Base-by-base conservation (phyloP, 2,888 invertebrate genomes). In the Polydrusus tereticollis region DNA sequence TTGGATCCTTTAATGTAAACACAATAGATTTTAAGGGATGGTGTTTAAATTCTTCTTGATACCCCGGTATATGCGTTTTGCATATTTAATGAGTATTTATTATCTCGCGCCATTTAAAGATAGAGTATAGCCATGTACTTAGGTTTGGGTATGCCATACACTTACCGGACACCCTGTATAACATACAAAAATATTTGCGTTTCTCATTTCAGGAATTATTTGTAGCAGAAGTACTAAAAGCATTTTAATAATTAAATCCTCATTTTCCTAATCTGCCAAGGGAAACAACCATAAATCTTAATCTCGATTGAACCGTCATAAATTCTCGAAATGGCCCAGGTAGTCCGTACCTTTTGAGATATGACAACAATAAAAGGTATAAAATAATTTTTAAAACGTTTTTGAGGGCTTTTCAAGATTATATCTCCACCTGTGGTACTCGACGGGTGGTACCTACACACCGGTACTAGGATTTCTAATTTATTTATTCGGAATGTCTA, bases 321-420 rank as follows among this genome's bases (percentile, higher is more conserved):
- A 63, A 50, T 63, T 63, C 36, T 50, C 33, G 20, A 63, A 50
- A 50, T 33, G 63, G 12, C 18, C n/a, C 63, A 63, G 63, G 63
- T 63, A 63, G 63, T 63, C 14, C 50, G 4, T 6, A 6, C 29
- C 26, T n/a, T 50, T 29, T 29, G 52, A 52, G 29, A 52, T 52
- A 52, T 52, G 26, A 52, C n/a, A 5, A 52, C 52, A 52, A 52
- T 52, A 52, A 52, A 50, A 52, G 26, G 29, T 29, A 52, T 26
- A 52, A 52, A 52, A 52, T 29, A 52, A 29, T 29, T 52, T 52
- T 52, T 16, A 52, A 50, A 29, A 6, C 29, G 29, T 52, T 52
- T 50, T 18, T n/a, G n/a, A n/a, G 50, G 50, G n/a, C n/a, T 23
- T n/a, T 23, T n/a, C n/a, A 6, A 52, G 52, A 52, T 26, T 14